Conservation (phyloP, 2,888 invertebrate genomes). For the Orthonevra nobilis region DNA sequence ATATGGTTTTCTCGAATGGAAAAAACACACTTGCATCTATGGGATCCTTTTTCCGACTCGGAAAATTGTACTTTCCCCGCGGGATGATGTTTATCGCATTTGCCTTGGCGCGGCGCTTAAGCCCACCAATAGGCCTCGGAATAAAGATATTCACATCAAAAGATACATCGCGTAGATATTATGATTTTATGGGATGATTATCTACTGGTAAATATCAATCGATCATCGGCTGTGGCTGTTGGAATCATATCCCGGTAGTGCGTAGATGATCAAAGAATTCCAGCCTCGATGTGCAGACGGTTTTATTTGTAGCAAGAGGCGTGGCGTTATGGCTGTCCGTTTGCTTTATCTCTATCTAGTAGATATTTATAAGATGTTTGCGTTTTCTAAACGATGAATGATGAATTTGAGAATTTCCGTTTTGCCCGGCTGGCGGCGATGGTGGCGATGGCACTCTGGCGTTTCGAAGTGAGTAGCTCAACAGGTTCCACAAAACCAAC, state of each 20-base stretch:
- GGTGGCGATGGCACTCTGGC: not conserved
- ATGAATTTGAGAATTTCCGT: constrained; percentile 31
- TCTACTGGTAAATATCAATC: constrained; percentile 54
- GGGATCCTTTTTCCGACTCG: not conserved
- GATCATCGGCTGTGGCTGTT: constrained; percentile 31
- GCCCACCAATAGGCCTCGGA: constrained; percentile 4
- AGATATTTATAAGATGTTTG: constrained; percentile 34
- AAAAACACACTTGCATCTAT: too few species aligned
- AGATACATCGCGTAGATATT: constrained; percentile 10
- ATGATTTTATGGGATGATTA: constrained; percentile 39
- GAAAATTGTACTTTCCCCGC: constrained; percentile 16
- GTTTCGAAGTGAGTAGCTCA: constrained; percentile 4
- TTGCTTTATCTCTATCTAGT: constrained; percentile 1
- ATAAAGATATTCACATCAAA: constrained; percentile 39
- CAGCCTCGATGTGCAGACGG: constrained; percentile 17
- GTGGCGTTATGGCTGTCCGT: constrained; percentile 18
- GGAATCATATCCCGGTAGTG: constrained; percentile 13
- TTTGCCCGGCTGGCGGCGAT: not conserved
- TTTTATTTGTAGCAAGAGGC: constrained; percentile 32
- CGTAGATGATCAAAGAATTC: constrained; percentile 52
- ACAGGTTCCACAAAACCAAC: constrained; percentile 33
- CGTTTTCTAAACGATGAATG: constrained; percentile 24
- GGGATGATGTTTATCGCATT: constrained; percentile 10
- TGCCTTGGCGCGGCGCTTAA: constrained; percentile 3
- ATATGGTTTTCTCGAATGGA: constrained; percentile 3